These are phyloP conservation scores for Poicephalus gulielmi DNA, from an alignment of 2,113 vertebrate genomes.

Conservation along the genomic window DNA sequence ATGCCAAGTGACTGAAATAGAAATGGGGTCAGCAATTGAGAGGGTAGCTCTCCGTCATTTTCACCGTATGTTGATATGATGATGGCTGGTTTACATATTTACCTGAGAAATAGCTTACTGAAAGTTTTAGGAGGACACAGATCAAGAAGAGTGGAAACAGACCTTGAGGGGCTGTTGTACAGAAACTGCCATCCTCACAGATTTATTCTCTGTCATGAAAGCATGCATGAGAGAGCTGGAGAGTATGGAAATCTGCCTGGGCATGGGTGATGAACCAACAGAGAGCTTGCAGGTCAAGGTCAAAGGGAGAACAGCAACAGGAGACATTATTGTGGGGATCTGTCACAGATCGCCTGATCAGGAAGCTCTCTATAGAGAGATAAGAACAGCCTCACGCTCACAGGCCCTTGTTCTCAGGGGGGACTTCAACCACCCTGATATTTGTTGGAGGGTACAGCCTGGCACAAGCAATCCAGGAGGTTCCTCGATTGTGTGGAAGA, in stretches of 20 bases:
- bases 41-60: background rate
- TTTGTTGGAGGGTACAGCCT: no score
- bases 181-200: background rate
- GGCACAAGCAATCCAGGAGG: no score
- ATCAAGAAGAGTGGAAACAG: constrained; percentile 1
- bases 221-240: background rate
- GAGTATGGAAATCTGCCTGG: background rate
- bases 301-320: background rate
- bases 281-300: background rate
- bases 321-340: background rate
- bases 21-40: constrained; percentile 55
- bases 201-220: background rate
- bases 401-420: background rate
- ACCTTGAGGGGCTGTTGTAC: background rate
- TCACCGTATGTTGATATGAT: background rate
- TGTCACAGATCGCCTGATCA: background rate
- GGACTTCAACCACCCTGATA: background rate
- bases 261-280: background rate
- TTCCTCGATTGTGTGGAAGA: no score
- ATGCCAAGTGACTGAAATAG: constrained; percentile 36
- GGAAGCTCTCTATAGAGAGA: background rate
- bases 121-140: background rate
- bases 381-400: background rate
- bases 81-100: background rate
- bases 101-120: constrained; percentile 33